Evolutionary conservation across 2,113 vertebrate genomes (phyloP), one percentile per base, ranked within the genome.

Genomic region (Mormyrus lacerda): DNA sequence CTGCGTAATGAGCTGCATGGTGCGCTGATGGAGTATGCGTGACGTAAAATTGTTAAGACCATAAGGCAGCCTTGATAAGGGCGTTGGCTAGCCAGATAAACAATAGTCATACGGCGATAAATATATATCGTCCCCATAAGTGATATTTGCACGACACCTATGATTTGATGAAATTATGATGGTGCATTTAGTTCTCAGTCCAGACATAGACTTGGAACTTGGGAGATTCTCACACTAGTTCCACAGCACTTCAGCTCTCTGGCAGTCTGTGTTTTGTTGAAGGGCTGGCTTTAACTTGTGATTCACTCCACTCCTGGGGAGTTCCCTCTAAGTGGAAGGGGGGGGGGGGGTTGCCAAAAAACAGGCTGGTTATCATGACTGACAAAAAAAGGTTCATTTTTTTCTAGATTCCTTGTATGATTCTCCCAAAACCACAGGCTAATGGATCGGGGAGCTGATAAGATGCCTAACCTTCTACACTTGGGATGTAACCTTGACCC

Each of bases 61-160:
- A 39, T 45, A 44, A 87, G 8, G 17, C 87, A 87, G 35, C 35
- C 21, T n/a, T 44, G 51, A 61, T 87, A 61, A 65, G 87, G 87
- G 39, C 86, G 53, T 61, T 4, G 44, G 53, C 44, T 11, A 58
- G 53, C n/a, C 86, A 44, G 45, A 87, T 87, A 87, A 87, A 87
- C 69, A 89, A 85, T 87, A 86, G 84, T 87, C 84, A 69, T 50
- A 87, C 53, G 39, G 31, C 35, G 44, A 27, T 87, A 89, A 89
- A 89, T 87, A 69, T 83, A 89, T 47, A 86, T 87, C 44, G 84
- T 65, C 84, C 39, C 89, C 83, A 17, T 89, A 89, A 89, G 44
- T 87, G 58, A 85, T 89, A 85, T 87, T 89, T 87, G 31, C 48
- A 35, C 31, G 15, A 44, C 53, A 87, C 86, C 86, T 87, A 44